Evolutionary conservation across 2,797 vertebrate species (phyloP), one percentile per base, ranked within the genome.

Genomic region (Crocidura indochinensis): DNA sequence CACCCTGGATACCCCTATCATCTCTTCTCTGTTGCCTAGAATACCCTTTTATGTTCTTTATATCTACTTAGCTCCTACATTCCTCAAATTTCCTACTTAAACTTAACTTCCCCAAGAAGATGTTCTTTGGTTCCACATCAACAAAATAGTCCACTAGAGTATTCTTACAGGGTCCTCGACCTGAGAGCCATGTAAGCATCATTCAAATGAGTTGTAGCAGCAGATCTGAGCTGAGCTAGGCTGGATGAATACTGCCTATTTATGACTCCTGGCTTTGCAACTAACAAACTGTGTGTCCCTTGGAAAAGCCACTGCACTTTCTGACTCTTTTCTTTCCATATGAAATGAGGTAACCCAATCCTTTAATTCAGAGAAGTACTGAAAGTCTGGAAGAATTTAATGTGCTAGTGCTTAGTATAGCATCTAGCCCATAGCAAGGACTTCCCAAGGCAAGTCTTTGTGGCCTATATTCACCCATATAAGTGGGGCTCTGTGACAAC

Each of bases 291-390:
- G 0, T 65, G 64, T 65, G 24, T 27, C 64, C 64, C 38, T 38
- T 65, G 64, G 64, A 29, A 47, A 29, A 24, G 44, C 9, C 44
- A 0, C 2, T 2, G 11, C 3, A 2, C 12, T 51, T 6, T 7
- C 74, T 19, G 10, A 15, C 15, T 38, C 65, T 62, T 64, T 31
- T 84, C 19, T 47, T 62, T 60, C 17, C 88, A 60, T 85, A 15
- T 26, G 10, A 27, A 67, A 17, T 47, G 29, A 8, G 68, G 14
- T 0, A 2, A 11, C 8, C 14, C 3, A 51, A 79, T 71, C 22
- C 49, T 27, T 14, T 5, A 8, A 27, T 27, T n/a, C 0, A 0
- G 0, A 31, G 72, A 49, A 49, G 2, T n/a, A 3, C 0, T 14
- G 47, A 1, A 14, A 80, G 62, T 15, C 15, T 73, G 0, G 1